Evolutionary conservation across 2,888 invertebrate species (phyloP), one percentile per base, ranked within the genome.

Genomic region (Ametastegia equiseti): DNA sequence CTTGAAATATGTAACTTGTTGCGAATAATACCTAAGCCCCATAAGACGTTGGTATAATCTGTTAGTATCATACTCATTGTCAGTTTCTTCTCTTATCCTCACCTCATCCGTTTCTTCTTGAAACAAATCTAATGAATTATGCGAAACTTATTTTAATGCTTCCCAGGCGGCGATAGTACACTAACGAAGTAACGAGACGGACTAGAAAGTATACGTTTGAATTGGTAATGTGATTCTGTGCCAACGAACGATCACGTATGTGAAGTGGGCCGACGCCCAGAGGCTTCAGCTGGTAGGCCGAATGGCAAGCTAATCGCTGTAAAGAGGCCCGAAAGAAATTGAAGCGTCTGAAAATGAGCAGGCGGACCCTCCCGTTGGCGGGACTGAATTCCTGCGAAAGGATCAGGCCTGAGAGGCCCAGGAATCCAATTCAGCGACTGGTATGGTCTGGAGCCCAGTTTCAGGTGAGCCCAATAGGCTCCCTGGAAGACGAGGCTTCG

Each of bases 341-440:
- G 63, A 42, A n/a, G 36, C 30, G 3, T 50, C n/a, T 60, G 60
- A 86, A 84, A 80, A 89, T 89, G 89, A 89, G 87, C 84, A 87
- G 87, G 69, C 83, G 88, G 79, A 86, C 85, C 9, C 82, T 83
- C 42, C 83, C 83, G 30, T 69, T 84, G 69, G 75, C 82, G 42
- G 84, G 86, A 23, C 85, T 90, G 39, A 90, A 90, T 84, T 90
- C 90, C 79, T 90, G 90, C 85, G 90, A 90, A 83, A 88, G 90
- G 81, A 90, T 90, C 81, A 87, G 90, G 80, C 90, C 90, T 65
- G 90, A 90, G 82, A 86, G 90, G 82, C 87, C 88, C 13, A 88
- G 90, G 82, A 90, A 90, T 84, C 87, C 90, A 13, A 90, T 90
- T 75, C 90, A 90, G 79, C 86, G 89, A 39, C 88, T 90, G 47